These are phyloP conservation scores for Amyelois transitella DNA, from an alignment of 1,140 invertebrate species.

Conservation along the genomic window DNA sequence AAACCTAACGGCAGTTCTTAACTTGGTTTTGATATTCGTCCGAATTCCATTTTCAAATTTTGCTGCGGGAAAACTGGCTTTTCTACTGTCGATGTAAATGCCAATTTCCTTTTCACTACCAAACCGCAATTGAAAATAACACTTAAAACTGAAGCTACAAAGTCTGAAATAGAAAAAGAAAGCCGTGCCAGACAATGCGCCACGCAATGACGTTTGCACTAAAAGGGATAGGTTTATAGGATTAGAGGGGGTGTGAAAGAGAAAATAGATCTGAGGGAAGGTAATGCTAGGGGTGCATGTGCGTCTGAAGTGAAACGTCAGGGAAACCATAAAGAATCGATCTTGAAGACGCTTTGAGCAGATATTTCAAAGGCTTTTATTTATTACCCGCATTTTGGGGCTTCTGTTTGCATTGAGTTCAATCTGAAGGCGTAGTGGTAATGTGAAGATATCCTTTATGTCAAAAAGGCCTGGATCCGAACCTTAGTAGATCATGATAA, in stretches of 20 bases:
- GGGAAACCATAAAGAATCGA: slow-evolving; percentile 60
- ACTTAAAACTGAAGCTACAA: slow-evolving; percentile 22
- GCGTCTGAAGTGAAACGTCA: slow-evolving; percentile 49
- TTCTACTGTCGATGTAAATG: slow-evolving; percentile 68
- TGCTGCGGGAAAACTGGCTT: slow-evolving; percentile 69
- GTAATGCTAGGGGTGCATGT: slow-evolving; percentile 59
- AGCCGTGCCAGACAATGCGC: slow-evolving; percentile 58
- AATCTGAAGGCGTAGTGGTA: too few relatives aligned
- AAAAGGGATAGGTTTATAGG: slow-evolving; percentile 30
- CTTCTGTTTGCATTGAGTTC: not conserved
- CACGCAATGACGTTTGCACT: slow-evolving; percentile 68
- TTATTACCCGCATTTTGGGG: not conserved
- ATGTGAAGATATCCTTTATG: too few relatives aligned
- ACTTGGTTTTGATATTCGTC: slow-evolving; percentile 34
- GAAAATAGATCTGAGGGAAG: slow-evolving; percentile 39
- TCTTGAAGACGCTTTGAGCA: slow-evolving; percentile 55
- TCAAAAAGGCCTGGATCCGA: too few relatives aligned
- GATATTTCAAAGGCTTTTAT: slow-evolving; percentile 2
- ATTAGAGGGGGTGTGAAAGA: slow-evolving; percentile 26
- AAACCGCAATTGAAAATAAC: slow-evolving; percentile 24
- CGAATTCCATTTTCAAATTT: slow-evolving; percentile 63
- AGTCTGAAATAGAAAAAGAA: slow-evolving; percentile 25
- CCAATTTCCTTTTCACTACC: slow-evolving; percentile 64
- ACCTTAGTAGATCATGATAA: too few relatives aligned
- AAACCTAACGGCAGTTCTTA: slow-evolving; percentile 21